Percentiles rank a stretch among this genome's conserved stretches.
Evolutionary conservation across 2,797 vertebrate genomes (phyloP).

Genomic region (Pseudochirops corinnae): DNA sequence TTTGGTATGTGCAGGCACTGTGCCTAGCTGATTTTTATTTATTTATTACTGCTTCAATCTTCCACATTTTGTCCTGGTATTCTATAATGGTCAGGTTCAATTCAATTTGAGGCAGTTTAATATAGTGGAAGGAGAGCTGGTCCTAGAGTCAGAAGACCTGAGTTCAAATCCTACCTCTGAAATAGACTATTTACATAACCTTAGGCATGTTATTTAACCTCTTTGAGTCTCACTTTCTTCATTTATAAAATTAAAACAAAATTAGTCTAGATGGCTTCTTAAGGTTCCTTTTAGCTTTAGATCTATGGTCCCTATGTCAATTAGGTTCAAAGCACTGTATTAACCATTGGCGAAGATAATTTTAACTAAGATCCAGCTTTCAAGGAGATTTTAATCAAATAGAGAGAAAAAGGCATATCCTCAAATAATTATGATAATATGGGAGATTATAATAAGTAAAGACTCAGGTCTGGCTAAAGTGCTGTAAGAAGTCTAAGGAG

Average conservation of each 20-base stretch:
- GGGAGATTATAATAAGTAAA: background rate
- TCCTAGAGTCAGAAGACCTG: background rate
- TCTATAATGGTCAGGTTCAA: background rate
- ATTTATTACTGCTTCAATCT: background rate
- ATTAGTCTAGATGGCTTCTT: background rate
- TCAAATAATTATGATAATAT: background rate
- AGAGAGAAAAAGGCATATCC: background rate
- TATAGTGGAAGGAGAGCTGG: background rate
- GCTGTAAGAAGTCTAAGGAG: background rate
- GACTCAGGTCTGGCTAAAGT: background rate
- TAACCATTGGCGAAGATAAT: background rate
- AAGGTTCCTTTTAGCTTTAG: background rate
- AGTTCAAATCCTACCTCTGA: background rate
- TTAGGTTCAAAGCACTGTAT: background rate
- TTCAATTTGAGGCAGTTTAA: background rate
- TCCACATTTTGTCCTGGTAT: too few relatives aligned
- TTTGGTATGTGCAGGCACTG: background rate
- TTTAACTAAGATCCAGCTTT: background rate
- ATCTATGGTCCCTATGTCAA: background rate
- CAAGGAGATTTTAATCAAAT: background rate
- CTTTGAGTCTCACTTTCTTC: background rate
- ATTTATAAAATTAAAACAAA: background rate
- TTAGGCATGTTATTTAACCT: background rate
- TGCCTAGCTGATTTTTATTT: background rate
- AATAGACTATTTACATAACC: background rate